Percentiles rank a stretch among this genome's conserved stretches.
These are phyloP conservation scores for Hydrozoanthus tunicans DNA, from an alignment of 64 coral and sea anemone species.

Conservation along the genomic window DNA sequence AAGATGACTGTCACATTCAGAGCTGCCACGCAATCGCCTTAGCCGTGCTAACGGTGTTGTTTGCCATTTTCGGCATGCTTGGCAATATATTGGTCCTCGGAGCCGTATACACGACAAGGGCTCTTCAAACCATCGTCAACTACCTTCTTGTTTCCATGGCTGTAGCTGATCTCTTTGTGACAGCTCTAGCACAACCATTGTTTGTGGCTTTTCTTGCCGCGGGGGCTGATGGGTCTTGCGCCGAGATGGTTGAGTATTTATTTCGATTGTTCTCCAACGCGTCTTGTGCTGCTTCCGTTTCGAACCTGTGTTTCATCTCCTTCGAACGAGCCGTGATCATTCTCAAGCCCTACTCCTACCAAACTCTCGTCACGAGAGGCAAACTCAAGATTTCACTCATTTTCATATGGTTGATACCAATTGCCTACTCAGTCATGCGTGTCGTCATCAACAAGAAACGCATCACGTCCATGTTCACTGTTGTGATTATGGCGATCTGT, in stretches of 20 bases:
- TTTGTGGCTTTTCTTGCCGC: constrained; percentile 62
- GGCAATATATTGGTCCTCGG: constrained; percentile 72
- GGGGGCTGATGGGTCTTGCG: constrained; percentile 39
- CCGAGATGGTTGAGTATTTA: constrained; percentile 42
- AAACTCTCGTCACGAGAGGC: constrained; percentile 10
- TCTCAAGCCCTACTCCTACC: constrained; percentile 61
- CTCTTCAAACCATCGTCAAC: constrained; percentile 74
- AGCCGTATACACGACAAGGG: constrained; percentile 64
- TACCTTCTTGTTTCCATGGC: constrained; percentile 78
- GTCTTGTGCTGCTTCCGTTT: constrained; percentile 79
- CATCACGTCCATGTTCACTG: constrained; percentile 76
- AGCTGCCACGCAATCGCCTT: constrained; percentile 25
- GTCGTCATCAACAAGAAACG: constrained; percentile 66
- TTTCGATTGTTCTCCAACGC: constrained; percentile 82
- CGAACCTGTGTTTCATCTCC: constrained; percentile 76
- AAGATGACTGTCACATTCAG: not conserved
- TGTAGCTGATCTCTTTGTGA: constrained; percentile 70
- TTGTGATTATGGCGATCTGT: constrained; percentile 66
- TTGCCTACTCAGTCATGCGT: constrained; percentile 70
- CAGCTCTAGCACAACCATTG: constrained; percentile 69
- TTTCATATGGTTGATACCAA: constrained; percentile 63
- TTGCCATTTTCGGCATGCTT: constrained; percentile 50
- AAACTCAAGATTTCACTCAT: constrained; percentile 60
- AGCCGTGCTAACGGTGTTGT: constrained; percentile 20
- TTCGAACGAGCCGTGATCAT: constrained; percentile 78